A percentile compares a stretch with the other conserved stretches of the same genome.
Conservation (phyloP, 2,797 vertebrate genomes). For the Neostethus bicornis region DNA sequence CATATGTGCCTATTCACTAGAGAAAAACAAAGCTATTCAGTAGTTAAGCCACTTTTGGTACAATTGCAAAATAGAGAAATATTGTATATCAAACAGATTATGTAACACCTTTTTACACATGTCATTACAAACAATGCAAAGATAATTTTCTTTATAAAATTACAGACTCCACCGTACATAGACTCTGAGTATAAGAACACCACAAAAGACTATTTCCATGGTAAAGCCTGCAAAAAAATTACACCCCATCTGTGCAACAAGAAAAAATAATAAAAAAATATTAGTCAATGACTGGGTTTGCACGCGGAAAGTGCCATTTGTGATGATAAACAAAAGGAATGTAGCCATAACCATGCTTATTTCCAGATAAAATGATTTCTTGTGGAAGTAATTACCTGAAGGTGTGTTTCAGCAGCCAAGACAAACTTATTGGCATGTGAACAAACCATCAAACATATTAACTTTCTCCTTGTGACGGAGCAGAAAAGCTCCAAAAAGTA, state of each 20-base stretch:
- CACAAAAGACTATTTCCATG: constrained; percentile 78
- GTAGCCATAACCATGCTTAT: constrained; percentile 12
- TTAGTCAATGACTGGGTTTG: constrained; percentile 12
- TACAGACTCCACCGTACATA: constrained; percentile 86
- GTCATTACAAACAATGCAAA: constrained; percentile 94
- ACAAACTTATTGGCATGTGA: not conserved
- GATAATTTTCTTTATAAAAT: constrained; percentile 95
- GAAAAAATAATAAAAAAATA: too few species aligned
- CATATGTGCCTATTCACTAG: constrained; percentile 85
- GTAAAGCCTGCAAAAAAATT: constrained; percentile 81
- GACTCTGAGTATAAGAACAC: constrained; percentile 86
- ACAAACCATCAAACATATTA: not conserved
- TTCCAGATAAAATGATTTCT: constrained; percentile 9
- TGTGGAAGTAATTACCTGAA: constrained; percentile 35
- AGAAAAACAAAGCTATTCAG: constrained; percentile 88
- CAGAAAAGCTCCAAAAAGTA: constrained; percentile 6
- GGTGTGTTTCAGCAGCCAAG: not conserved
- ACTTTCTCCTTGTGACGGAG: not conserved
- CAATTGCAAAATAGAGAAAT: constrained; percentile 93
- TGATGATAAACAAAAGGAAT: constrained; percentile 34
- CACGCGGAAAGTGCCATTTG: constrained; percentile 23
- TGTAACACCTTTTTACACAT: constrained; percentile 73
- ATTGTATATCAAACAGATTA: constrained; percentile 91
- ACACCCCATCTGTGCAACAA: constrained; percentile 78
- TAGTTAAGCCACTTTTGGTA: constrained; percentile 99